These are phyloP conservation scores for Sisyra terminalis DNA, from an alignment of 2,888 invertebrate genomes.

Conservation along the genomic window DNA sequence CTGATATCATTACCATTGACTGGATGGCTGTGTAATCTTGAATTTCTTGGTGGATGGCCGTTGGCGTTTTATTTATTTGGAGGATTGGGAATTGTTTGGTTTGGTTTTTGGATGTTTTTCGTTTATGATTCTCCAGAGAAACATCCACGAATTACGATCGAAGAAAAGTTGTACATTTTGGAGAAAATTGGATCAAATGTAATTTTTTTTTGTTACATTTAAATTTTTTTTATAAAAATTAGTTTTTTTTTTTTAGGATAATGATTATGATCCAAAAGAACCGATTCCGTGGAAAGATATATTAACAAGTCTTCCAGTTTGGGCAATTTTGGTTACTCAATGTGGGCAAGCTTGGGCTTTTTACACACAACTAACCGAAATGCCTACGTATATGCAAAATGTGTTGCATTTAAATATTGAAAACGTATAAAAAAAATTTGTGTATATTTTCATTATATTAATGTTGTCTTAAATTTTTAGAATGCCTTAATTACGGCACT, in stretches of 20 bases:
- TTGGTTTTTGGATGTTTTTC: slow-evolving; percentile 55
- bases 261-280: slow-evolving; percentile 30
- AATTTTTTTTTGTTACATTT: too few species aligned
- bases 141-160: slow-evolving; percentile 57
- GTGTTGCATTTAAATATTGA: slow-evolving; percentile 68
- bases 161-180: slow-evolving; percentile 56
- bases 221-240: too few species aligned
- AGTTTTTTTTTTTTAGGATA: slow-evolving; percentile 2
- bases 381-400: slow-evolving; percentile 71
- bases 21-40: slow-evolving; percentile 65
- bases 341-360: slow-evolving; percentile 73
- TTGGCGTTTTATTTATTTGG: slow-evolving; percentile 79
- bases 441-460: too few species aligned
- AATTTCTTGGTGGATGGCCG: slow-evolving; percentile 69
- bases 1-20: slow-evolving; percentile 71
- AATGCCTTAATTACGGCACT: slow-evolving; percentile 56
- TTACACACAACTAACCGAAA: slow-evolving; percentile 67
- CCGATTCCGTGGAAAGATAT: slow-evolving; percentile 60
- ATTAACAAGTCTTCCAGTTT: slow-evolving; percentile 55
- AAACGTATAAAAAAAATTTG: slow-evolving; percentile 26
- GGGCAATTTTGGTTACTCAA: slow-evolving; percentile 71
- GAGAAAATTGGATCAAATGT: slow-evolving; percentile 43
- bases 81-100: slow-evolving; percentile 65
- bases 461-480: slow-evolving; percentile 28
- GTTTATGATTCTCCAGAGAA: slow-evolving; percentile 55